Evolutionary conservation across 2,888 invertebrate species (phyloP).

Genomic region (Eustalomyia histrio): DNA sequence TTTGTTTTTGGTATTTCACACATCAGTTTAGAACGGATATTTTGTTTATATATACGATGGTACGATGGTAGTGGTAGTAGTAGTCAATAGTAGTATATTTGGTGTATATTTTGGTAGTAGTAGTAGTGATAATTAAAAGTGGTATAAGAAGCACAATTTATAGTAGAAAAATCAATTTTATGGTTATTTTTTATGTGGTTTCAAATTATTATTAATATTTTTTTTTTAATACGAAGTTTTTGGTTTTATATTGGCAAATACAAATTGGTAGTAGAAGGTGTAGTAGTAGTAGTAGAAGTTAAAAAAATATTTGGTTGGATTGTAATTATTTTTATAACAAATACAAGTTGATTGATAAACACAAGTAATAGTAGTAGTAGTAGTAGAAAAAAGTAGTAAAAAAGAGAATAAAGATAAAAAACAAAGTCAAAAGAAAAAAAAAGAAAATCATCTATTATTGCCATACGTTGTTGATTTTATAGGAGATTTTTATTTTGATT

Average conservation of each 20-base stretch:
- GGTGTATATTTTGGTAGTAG: constrained; percentile 53
- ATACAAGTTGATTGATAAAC: constrained; percentile 62
- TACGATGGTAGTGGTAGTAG: constrained; percentile 41
- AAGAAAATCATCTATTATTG: constrained; percentile 69
- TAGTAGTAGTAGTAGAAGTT: constrained; percentile 44
- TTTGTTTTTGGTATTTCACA: constrained; percentile 56
- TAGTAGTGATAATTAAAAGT: constrained; percentile 58
- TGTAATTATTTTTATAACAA: constrained; percentile 52
- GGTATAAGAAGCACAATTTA: constrained; percentile 59
- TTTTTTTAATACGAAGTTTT: constrained; percentile 45
- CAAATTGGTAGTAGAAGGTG: constrained; percentile 37
- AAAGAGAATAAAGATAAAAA: constrained; percentile 68
- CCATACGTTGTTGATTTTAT: constrained; percentile 66
- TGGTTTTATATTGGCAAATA: constrained; percentile 52
- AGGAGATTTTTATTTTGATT: constrained; percentile 48
- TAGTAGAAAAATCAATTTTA: constrained; percentile 63
- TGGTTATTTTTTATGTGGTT: constrained; percentile 57
- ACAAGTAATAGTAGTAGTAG: constrained; percentile 65
- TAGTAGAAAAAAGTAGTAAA: constrained; percentile 66
- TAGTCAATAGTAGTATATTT: constrained; percentile 53
- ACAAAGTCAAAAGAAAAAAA: constrained; percentile 69
- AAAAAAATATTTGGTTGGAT: constrained; percentile 38
- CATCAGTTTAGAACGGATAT: constrained; percentile 38
- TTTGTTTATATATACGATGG: constrained; percentile 26
- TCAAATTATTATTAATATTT: constrained; percentile 47